A percentile compares a stretch with the other conserved stretches of the same genome.
phyloP scores from a whole-genome alignment of 2,888 invertebrate genomes.

The Eupithecia inturbata region DNA sequence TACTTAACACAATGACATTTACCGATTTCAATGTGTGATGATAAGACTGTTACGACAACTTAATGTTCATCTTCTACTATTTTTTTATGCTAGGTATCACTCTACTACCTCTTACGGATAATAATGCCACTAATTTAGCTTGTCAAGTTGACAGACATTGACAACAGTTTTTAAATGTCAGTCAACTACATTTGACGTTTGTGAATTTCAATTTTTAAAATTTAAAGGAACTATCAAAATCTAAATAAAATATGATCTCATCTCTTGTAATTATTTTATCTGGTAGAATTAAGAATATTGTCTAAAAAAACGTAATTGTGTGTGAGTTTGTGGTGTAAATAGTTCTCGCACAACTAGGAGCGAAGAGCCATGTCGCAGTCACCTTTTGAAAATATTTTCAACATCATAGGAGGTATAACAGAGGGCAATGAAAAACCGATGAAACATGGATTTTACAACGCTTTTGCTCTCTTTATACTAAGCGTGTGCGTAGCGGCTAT shows the following conservation, averaged over 20 bases:
- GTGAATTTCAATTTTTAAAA: conserved; percentile 1
- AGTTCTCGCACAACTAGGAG: conserved; percentile 26
- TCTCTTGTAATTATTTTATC: background rate
- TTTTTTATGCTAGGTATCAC: too few species aligned
- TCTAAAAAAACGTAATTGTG: background rate
- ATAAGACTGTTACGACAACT: too few species aligned
- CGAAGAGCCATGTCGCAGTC: conserved; percentile 76
- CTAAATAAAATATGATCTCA: conserved; percentile 7
- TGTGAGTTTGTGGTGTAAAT: conserved; percentile 13
- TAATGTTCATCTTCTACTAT: too few species aligned
- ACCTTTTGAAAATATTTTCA: conserved; percentile 87
- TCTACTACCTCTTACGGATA: too few species aligned
- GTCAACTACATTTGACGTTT: background rate
- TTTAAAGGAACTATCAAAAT: too few species aligned
- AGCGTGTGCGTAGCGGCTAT: conserved; percentile 87
- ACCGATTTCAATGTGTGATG: too few species aligned
- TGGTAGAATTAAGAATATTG: background rate
- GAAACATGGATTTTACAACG: conserved; percentile 96
- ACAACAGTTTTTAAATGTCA: background rate
- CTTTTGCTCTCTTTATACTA: conserved; percentile 91
- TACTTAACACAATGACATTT: too few species aligned
- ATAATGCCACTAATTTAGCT: too few species aligned
- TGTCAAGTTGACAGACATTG: background rate
- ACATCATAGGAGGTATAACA: conserved; percentile 87
- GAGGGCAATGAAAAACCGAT: conserved; percentile 94